These are phyloP conservation scores for Dichetophora obliterata DNA, from an alignment of 2,888 invertebrate genomes.

Conservation along the genomic window DNA sequence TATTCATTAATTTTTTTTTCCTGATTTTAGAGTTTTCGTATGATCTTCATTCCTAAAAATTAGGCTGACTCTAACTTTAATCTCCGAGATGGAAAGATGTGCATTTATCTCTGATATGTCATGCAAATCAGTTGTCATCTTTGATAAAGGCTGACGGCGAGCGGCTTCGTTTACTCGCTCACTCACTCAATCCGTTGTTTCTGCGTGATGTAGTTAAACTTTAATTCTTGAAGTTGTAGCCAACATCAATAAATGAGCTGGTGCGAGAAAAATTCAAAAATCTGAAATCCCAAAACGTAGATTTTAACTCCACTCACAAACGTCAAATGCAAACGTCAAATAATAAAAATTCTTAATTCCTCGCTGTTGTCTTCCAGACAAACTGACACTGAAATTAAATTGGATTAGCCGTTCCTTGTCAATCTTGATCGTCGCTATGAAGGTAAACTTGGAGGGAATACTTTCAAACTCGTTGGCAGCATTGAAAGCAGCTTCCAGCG, in stretches of 20 bases:
- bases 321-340: conserved; percentile 33
- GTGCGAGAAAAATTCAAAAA: conserved; percentile 1
- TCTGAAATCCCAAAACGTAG: neutral
- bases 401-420: conserved; percentile 68
- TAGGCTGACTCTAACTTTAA: neutral
- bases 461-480: conserved; percentile 20
- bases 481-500: conserved; percentile 4
- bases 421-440: conserved; percentile 53
- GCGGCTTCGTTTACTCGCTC: neutral
- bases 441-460: conserved; percentile 18
- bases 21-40: too few relatives aligned
- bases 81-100: neutral
- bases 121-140: conserved; percentile 14
- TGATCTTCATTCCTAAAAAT: too few relatives aligned
- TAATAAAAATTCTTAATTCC: conserved; percentile 21
- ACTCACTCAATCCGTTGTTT: neutral
- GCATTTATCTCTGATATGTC: neutral
- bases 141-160: conserved; percentile 7
- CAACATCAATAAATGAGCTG: neutral
- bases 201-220: neutral
- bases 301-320: conserved; percentile 15
- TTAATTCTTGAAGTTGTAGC: neutral
- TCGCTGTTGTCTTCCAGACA: conserved; percentile 59
- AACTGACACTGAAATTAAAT: conserved; percentile 68
- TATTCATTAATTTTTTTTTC: too few relatives aligned